Evolutionary conservation across 2,797 vertebrate genomes (phyloP), one percentile per base, ranked within the genome.

Genomic region (Anas capensis): DNA sequence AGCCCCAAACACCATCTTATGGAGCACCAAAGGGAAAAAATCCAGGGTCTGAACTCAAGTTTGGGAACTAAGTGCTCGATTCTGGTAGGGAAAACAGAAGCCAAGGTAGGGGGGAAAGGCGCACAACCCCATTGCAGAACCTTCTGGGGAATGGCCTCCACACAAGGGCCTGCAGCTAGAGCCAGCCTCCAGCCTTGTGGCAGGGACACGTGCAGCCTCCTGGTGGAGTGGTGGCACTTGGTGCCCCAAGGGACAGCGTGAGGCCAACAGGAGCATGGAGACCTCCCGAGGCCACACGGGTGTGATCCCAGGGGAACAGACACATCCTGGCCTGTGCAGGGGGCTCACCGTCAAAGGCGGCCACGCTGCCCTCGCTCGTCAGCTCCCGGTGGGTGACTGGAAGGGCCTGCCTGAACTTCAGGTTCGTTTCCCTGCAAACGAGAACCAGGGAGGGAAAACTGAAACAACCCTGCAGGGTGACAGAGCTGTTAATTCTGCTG

Each of bases 381-480:
- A 99, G 96, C 69, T 98, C 95, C 11, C 95, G 53, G 77, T 99
- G 98, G 8, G 99, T 99, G 36, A 97, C 82, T 31, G 62, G 44
- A 29, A 98, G 97, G 8, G 99, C 99, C 95, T 99, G 99, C 19
- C 98, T 98, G 96, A 98, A 99, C 97, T 99, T 99, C 76, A 99
- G 93, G 95, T 99, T 99, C 24, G 98, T 99, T 97, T 99, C 99
- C 87, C 99, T 98, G 98, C 49, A 14, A 44, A 72, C 5, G 33
- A 60, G 53, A 89, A n/a, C 20, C 64, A 18, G 38, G 16, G 33
- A 86, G 38, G 24, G 77, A n/a, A 42, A 48, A 18, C 77, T 29
- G 19, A 48, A 86, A 44, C 44, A 48, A 14, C 6, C 3, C 15
- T 7, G 33, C 3, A 27, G 17, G 88, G 69, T n/a, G 44, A 40